Evolutionary conservation across 2,797 vertebrate genomes (phyloP).

Genomic region (Natrix natrix): DNA sequence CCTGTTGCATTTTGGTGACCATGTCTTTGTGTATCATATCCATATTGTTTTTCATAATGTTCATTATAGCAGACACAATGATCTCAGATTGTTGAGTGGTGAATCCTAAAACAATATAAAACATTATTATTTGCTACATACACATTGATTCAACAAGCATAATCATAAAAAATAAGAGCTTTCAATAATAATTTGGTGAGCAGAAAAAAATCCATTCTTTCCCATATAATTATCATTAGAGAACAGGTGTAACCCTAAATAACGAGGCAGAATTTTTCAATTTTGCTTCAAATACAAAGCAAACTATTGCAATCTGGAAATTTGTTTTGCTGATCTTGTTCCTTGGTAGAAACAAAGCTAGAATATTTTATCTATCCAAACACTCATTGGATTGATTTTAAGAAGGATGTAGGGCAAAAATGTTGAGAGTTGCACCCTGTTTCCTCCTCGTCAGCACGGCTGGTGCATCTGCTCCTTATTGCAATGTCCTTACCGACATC

Average conservation of each 20-base stretch:
- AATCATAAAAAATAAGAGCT: background rate
- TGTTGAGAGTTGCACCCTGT: background rate
- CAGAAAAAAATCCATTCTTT: background rate
- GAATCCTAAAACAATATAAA: conserved; percentile 77
- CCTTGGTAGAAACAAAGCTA: background rate
- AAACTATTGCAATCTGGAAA: background rate
- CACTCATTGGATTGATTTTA: background rate
- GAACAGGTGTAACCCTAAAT: background rate
- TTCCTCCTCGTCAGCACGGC: background rate
- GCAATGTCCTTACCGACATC: background rate
- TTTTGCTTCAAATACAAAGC: background rate
- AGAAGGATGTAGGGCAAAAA: background rate
- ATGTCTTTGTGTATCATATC: conserved; percentile 87
- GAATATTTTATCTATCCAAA: background rate
- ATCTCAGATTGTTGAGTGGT: conserved; percentile 85
- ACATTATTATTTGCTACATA: conserved; percentile 1
- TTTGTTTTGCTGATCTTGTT: background rate
- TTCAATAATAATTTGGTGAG: background rate
- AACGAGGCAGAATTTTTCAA: background rate
- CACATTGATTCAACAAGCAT: background rate
- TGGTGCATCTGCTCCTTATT: background rate
- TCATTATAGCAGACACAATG: conserved; percentile 82
- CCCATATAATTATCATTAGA: background rate
- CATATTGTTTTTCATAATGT: conserved; percentile 85
- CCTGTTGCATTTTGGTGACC: conserved; percentile 95